Conservation (phyloP, 1,140 invertebrate species). For the Hypothenemus hampei region DNA sequence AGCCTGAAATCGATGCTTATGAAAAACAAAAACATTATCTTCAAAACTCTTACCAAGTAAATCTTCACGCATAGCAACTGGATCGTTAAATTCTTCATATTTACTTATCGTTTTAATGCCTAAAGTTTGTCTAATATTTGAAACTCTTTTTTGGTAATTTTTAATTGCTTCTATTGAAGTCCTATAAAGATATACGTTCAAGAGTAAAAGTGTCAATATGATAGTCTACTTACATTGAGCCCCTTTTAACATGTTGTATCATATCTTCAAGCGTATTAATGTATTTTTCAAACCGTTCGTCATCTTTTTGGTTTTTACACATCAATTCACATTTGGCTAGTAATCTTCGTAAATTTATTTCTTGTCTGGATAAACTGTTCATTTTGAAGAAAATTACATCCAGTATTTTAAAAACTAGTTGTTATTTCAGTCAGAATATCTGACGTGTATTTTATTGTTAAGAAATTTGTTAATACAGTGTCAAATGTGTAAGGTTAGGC, state of each 20-base stretch:
- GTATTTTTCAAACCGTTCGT: constrained; percentile 68
- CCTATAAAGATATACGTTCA: constrained; percentile 9
- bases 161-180: constrained; percentile 30
- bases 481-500: too few species aligned
- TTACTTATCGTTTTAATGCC: constrained; percentile 31
- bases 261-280: constrained; percentile 63
- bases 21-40: too few species aligned
- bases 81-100: constrained; percentile 31
- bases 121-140: constrained; percentile 27
- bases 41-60: constrained; percentile 34
- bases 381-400: too few species aligned
- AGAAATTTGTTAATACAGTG: too few species aligned
- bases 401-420: too few species aligned
- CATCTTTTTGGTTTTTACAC: constrained; percentile 61
- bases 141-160: constrained; percentile 33
- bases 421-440: too few species aligned
- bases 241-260: constrained; percentile 59
- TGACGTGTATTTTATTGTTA: too few species aligned
- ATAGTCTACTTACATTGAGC: constrained; percentile 51
- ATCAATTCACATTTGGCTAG: constrained; percentile 66
- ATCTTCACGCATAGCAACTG: constrained; percentile 30
- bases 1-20: constrained; percentile 22
- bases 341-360: constrained; percentile 66
- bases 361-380: constrained; percentile 53
- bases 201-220: background rate